These are phyloP conservation scores for Chirona hameri DNA, from an alignment of 2,888 invertebrate species.

Conservation along the genomic window DNA sequence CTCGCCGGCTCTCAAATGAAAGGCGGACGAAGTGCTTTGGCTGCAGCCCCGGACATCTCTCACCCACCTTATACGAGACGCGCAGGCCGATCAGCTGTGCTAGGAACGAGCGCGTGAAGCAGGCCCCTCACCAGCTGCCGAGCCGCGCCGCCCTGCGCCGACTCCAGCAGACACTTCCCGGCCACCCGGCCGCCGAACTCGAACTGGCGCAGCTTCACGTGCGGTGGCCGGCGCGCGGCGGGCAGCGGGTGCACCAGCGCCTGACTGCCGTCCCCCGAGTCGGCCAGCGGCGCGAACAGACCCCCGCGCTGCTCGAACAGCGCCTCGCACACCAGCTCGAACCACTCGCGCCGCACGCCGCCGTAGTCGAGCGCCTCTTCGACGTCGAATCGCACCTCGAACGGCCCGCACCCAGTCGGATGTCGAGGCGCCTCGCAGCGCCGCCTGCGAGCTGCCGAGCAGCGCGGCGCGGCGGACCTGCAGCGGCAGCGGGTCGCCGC, in stretches of 20 bases:
- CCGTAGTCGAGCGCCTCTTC: conserved; percentile 96
- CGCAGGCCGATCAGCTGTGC: conserved; percentile 90
- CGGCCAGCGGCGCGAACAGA: conserved; percentile 70
- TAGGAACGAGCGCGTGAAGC: conserved; percentile 86
- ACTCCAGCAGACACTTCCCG: conserved; percentile 92
- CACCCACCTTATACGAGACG: conserved; percentile 79
- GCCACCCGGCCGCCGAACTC: conserved; percentile 81
- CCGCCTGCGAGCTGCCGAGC: conserved; percentile 76
- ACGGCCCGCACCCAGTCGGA: conserved; percentile 90
- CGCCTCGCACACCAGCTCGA: conserved; percentile 80
- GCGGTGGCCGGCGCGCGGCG: conserved; percentile 58
- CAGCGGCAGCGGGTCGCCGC: conserved; percentile 78
- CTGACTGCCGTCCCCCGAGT: conserved; percentile 68
- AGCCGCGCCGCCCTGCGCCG: conserved; percentile 82
- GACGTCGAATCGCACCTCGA: conserved; percentile 88
- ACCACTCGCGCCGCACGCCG: conserved; percentile 90
- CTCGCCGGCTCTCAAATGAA: too few species aligned
- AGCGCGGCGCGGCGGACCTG: conserved; percentile 77
- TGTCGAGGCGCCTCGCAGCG: conserved; percentile 77
- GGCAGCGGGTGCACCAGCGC: conserved; percentile 83
- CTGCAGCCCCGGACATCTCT: too few species aligned
- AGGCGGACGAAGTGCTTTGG: too few species aligned
- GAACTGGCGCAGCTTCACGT: conserved; percentile 81
- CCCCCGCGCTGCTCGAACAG: conserved; percentile 76
- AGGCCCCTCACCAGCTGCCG: conserved; percentile 80